Evolutionary conservation across 1,140 invertebrate genomes (phyloP).

Genomic region (Hermetia illucens): DNA sequence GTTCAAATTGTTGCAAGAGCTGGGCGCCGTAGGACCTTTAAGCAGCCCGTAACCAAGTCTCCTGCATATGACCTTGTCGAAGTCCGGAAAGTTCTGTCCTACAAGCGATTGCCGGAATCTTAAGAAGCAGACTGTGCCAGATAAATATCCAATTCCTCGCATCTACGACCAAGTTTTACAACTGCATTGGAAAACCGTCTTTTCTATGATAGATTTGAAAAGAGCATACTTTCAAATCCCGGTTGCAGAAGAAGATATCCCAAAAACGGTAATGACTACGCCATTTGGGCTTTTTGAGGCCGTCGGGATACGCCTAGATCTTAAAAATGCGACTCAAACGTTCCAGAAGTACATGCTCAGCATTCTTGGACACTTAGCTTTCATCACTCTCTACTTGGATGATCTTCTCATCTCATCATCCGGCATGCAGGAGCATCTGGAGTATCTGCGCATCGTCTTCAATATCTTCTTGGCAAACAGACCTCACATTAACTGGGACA

Average conservation of each 20-base stretch:
- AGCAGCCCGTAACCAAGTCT: conserved; percentile 15
- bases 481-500: conserved; percentile 16
- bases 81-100: conserved; percentile 23
- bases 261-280: conserved; percentile 28
- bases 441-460: conserved; percentile 14
- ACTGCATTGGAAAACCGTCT: conserved; percentile 26
- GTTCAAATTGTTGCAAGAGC: conserved; percentile 16
- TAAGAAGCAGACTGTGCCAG: conserved; percentile 26
- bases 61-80: conserved; percentile 30
- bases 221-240: conserved; percentile 35
- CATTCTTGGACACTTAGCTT: conserved; percentile 13
- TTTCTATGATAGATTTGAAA: conserved; percentile 30
- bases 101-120: conserved; percentile 34
- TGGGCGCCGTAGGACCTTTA: conserved; percentile 17
- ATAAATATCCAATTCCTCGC: conserved; percentile 29
- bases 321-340: conserved; percentile 15
- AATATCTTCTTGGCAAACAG: conserved; percentile 13
- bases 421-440: conserved; percentile 14
- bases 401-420: conserved; percentile 33
- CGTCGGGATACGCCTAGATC: conserved; percentile 14
- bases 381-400: conserved; percentile 32
- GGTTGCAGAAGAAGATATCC: conserved; percentile 19
- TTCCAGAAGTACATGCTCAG: conserved; percentile 9
- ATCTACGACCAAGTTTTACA: conserved; percentile 19
- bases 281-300: conserved; percentile 22